Base-by-base conservation (phyloP, 2,797 vertebrate species). In the Eidolon dupreanum region DNA sequence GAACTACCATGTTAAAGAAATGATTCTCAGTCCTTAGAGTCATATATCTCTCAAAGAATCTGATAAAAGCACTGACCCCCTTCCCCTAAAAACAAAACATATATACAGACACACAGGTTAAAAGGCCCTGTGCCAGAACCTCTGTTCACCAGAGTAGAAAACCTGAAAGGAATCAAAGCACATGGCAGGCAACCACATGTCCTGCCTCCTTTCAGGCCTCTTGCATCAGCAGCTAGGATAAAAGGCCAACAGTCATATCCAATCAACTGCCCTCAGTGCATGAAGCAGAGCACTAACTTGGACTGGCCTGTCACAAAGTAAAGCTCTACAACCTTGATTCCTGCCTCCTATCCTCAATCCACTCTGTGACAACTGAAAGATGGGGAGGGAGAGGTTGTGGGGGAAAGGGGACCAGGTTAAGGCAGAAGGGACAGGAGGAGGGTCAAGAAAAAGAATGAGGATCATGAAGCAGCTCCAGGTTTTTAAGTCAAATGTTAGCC, bases 211-310 rank as follows among this genome's bases (percentile, higher is more conserved):
- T 85, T 59, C 84, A 88, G n/a, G 28, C 24, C 49, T 89, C 65
- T 85, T 79, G 57, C 66, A 86, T 89, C 90, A 96, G 79, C 41
- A 81, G n/a, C 74, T 11, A 38, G 26, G n/a, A 79, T 41, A 38
- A 61, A 74, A 49, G 5, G 38, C 33, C 43, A 41, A 46, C 38
- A 90, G 86, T 65, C 86, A 66, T 66, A 65, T 12, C 53, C 24
- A 13, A 26, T 38, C 28, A 3, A 38, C 63, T 49, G 49, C 68
- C 71, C 65, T 49, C 41, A 59, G 22, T 41, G 24, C 13, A 26
- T 8, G 33, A 51, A 59, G 55, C 8, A 15, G 38, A 36, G 6
- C 2, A 28, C 65, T 33, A 66, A 38, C 28, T 10, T 24, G n/a
- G 28, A 49, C 26, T 2, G 16, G 55, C 5, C 46, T 49, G 68